A percentile compares a stretch with the other conserved stretches of the same genome.
These are phyloP conservation scores for Plemyria rubiginata DNA, from an alignment of 2,888 invertebrate genomes.

Conservation along the genomic window DNA sequence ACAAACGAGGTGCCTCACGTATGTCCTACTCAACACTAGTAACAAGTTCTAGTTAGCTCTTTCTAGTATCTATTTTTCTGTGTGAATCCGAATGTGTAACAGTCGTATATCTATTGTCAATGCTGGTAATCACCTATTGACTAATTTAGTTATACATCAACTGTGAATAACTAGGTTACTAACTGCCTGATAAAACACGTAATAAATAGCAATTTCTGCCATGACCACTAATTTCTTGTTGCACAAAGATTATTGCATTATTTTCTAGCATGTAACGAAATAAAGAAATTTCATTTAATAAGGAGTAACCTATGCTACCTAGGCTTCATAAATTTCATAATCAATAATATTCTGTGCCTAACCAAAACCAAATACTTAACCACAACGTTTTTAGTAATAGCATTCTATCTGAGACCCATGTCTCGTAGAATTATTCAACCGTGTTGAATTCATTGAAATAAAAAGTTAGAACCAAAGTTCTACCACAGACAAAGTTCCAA, in stretches of 20 bases:
- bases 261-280: conserved; percentile 16
- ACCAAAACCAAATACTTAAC: not conserved
- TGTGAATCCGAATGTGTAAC: conserved; percentile 35
- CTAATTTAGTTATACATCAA: conserved; percentile 14
- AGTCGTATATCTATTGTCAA: conserved; percentile 20
- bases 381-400: conserved; percentile 1
- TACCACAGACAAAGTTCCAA: too few relatives aligned
- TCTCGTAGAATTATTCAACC: too few relatives aligned
- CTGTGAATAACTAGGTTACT: conserved; percentile 20
- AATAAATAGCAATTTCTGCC: conserved; percentile 13
- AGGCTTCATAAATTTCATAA: conserved; percentile 6
- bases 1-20: too few relatives aligned
- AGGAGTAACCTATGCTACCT: not conserved
- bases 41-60: conserved; percentile 27
- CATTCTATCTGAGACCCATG: too few relatives aligned
- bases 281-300: conserved; percentile 13
- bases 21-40: too few relatives aligned
- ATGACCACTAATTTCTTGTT: conserved; percentile 10
- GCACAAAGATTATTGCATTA: conserved; percentile 21
- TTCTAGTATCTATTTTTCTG: conserved; percentile 32
- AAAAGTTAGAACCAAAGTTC: too few relatives aligned
- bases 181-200: conserved; percentile 13
- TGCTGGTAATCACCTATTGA: conserved; percentile 15
- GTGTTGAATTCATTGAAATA: too few relatives aligned
- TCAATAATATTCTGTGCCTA: not conserved